These are phyloP conservation scores for Diogma glabrata DNA, from an alignment of 2,888 invertebrate genomes.

Conservation along the genomic window DNA sequence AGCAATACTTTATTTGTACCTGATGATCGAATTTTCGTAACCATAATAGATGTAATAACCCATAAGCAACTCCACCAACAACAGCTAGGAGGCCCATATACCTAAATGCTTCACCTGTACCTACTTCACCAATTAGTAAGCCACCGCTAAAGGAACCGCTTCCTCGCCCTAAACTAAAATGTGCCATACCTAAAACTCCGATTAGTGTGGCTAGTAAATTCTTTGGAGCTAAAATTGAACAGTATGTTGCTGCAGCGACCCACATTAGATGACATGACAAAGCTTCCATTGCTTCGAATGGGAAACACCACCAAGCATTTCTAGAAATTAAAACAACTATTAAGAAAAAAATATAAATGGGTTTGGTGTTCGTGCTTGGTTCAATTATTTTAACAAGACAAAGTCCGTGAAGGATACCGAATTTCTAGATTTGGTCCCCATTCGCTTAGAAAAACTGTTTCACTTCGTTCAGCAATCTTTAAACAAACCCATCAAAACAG, in stretches of 20 bases:
- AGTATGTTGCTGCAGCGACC: constrained; percentile 83
- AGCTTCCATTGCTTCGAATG: constrained; percentile 78
- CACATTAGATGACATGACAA: constrained; percentile 80
- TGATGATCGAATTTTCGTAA: constrained; percentile 47
- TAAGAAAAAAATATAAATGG: too few relatives aligned
- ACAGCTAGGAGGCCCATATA: constrained; percentile 67
- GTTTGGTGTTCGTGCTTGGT: too few relatives aligned
- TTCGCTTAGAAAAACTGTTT: too few relatives aligned
- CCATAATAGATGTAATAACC: constrained; percentile 59
- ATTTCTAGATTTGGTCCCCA: too few relatives aligned
- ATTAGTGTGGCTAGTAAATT: constrained; percentile 74
- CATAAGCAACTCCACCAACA: constrained; percentile 57
- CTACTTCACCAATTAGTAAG: constrained; percentile 59
- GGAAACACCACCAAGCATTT: constrained; percentile 81
- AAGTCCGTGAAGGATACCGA: too few relatives aligned
- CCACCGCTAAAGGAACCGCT: constrained; percentile 75
- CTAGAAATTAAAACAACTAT: too few relatives aligned
- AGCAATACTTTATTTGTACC: too few relatives aligned
- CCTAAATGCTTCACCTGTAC: constrained; percentile 65
- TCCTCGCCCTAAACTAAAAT: constrained; percentile 76
- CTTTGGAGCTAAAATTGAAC: constrained; percentile 71
- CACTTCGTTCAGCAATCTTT: too few relatives aligned
- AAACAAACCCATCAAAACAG: too few relatives aligned
- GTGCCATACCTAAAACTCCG: constrained; percentile 77
- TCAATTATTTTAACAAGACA: too few relatives aligned